Percentiles rank a stretch among this genome's conserved stretches.
Evolutionary conservation across 1,140 invertebrate genomes (phyloP).

Genomic region (Elysia chlorotica): DNA sequence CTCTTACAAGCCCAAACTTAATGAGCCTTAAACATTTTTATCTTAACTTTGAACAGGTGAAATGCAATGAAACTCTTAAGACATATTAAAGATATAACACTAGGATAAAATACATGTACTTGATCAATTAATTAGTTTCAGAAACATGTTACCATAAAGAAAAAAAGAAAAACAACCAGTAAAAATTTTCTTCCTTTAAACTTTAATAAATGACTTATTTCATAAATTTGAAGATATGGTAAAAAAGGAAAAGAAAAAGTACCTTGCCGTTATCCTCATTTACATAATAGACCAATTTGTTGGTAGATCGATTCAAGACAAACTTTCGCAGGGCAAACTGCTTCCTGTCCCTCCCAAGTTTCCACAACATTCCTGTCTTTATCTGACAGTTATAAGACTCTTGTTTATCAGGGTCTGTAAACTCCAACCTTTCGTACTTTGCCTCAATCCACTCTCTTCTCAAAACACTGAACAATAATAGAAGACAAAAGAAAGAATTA

Average conservation of each 20-base stretch:
- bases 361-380: conserved; percentile 87
- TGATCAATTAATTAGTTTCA: background rate
- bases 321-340: conserved; percentile 83
- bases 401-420: conserved; percentile 75
- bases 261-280: conserved; percentile 69
- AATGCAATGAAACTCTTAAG: too few relatives aligned
- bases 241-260: too few relatives aligned
- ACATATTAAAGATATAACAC: too few relatives aligned
- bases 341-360: conserved; percentile 84
- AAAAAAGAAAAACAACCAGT: background rate
- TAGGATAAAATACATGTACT: background rate
- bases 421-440: conserved; percentile 88
- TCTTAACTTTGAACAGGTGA: too few relatives aligned
- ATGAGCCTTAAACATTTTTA: too few relatives aligned
- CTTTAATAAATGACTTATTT: too few relatives aligned
- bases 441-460: conserved; percentile 90
- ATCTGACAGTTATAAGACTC: conserved; percentile 77
- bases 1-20: too few relatives aligned
- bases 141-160: background rate
- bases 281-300: conserved; percentile 83
- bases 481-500: background rate
- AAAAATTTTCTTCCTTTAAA: too few relatives aligned
- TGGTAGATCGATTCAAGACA: conserved; percentile 78
- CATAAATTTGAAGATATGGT: too few relatives aligned
- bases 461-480: conserved; percentile 72